Percentiles rank a stretch among this genome's conserved stretches.
phyloP scores from a whole-genome alignment of 2,797 vertebrate species.

The Steatocranus sp. region DNA sequence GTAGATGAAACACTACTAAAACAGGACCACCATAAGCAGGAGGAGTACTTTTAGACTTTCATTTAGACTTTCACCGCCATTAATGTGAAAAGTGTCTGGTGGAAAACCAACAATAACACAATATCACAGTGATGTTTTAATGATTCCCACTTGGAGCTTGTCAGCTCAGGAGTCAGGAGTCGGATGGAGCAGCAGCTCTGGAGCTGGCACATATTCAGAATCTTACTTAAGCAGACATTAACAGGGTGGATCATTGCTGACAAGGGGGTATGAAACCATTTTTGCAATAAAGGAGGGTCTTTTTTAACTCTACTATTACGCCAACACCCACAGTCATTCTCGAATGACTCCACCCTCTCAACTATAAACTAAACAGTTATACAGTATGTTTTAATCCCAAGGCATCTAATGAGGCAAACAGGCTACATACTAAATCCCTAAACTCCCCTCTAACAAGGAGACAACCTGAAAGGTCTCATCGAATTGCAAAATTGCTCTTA shows the following conservation, averaged over 20 bases:
- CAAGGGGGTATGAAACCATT: neutral
- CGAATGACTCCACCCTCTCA: neutral
- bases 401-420: neutral
- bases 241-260: neutral
- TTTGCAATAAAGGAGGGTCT: neutral
- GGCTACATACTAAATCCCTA: neutral
- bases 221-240: neutral
- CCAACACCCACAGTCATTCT: neutral
- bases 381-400: neutral
- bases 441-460: neutral
- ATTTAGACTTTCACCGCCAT: neutral
- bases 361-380: neutral
- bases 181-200: neutral
- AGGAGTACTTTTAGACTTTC: neutral
- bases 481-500: neutral
- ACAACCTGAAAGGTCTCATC: neutral
- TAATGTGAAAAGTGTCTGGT: neutral
- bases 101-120: neutral
- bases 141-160: neutral
- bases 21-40: neutral
- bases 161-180: slow-evolving; percentile 5
- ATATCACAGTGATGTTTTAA: neutral
- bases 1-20: neutral
- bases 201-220: neutral
- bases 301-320: neutral